Conservation (phyloP, 2,888 invertebrate genomes). For the Syrphus vitripennis region DNA sequence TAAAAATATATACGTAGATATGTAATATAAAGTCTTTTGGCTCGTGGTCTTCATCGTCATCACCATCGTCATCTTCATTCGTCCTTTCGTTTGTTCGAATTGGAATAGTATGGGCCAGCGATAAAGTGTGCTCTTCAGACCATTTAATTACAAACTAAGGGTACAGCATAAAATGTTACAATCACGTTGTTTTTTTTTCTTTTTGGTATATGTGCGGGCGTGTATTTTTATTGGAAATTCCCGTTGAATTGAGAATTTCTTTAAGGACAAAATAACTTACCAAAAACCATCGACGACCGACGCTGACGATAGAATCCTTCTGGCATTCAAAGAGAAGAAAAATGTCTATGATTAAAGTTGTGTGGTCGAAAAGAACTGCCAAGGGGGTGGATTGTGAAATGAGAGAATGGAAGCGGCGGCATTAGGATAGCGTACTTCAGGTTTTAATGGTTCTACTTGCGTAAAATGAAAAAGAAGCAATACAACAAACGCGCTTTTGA, state of each 20-base stretch:
- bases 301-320: not conserved
- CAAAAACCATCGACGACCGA: not conserved
- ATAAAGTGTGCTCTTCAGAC: constrained; percentile 54
- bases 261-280: not conserved
- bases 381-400: not conserved
- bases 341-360: not conserved
- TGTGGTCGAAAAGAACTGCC: not conserved
- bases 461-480: not conserved
- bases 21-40: not conserved
- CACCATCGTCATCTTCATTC: not conserved
- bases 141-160: constrained; percentile 57
- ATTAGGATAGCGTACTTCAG: not conserved
- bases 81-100: not conserved
- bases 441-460: constrained; percentile 4
- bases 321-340: not conserved
- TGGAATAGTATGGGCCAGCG: constrained; percentile 22
- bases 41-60: not conserved
- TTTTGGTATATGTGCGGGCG: not conserved
- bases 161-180: constrained; percentile 32
- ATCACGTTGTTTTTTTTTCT: not conserved
- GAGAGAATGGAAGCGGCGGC: not conserved
- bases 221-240: not conserved
- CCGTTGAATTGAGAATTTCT: not conserved
- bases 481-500: not conserved
- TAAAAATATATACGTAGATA: too few species aligned